A percentile compares a stretch with the other conserved stretches of the same genome.
These are phyloP conservation scores for Nomada fucata DNA, from an alignment of 2,888 invertebrate genomes.

Conservation along the genomic window DNA sequence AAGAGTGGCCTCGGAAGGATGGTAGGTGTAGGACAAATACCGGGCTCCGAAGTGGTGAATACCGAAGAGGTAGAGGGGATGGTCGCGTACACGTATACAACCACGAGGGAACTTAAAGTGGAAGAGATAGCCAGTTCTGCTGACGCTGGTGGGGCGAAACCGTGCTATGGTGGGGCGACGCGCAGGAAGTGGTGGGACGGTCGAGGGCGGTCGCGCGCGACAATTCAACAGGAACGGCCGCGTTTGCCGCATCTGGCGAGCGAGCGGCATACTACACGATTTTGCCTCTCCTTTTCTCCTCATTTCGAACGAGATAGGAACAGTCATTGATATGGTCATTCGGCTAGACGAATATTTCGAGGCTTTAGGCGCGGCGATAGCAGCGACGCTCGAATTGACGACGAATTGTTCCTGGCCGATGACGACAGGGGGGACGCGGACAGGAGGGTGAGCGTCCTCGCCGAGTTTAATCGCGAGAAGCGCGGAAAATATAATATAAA, in stretches of 20 bases:
- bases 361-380: no score
- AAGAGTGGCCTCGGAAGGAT: constrained; percentile 63
- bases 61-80: constrained; percentile 71
- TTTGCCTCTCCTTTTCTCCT: constrained; percentile 18
- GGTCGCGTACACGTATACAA: constrained; percentile 63
- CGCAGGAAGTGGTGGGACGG: constrained; percentile 75
- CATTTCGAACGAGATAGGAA: neutral
- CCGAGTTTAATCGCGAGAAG: neutral
- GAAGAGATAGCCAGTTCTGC: constrained; percentile 80
- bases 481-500: constrained; percentile 21
- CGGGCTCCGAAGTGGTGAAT: constrained; percentile 73
- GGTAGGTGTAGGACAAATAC: constrained; percentile 73
- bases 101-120: constrained; percentile 73
- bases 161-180: constrained; percentile 70
- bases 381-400: neutral
- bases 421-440: neutral
- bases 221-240: constrained; percentile 81
- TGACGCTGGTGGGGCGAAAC: constrained; percentile 67
- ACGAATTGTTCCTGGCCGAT: neutral
- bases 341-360: no score
- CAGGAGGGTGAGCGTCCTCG: neutral
- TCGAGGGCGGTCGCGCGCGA: constrained; percentile 83
- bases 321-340: no score
- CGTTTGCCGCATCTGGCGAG: constrained; percentile 82
- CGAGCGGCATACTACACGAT: constrained; percentile 74